phyloP scores from a whole-genome alignment of 2,797 vertebrate species.

The Catharus ustulatus region DNA sequence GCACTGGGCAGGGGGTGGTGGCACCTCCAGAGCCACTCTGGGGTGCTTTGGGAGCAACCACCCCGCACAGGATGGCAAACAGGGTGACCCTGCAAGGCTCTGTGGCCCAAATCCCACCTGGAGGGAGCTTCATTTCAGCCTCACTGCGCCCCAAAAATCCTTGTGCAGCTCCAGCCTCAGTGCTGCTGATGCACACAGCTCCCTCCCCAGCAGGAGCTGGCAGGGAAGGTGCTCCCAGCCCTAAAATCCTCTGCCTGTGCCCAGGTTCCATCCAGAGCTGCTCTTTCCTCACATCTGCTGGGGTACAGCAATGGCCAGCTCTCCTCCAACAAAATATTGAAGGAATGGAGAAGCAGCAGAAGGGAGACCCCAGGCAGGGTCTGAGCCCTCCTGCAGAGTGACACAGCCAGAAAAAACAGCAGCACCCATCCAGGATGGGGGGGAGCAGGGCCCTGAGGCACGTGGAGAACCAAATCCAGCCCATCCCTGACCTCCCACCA shows the following conservation, averaged over 20 bases:
- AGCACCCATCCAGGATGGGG: not conserved
- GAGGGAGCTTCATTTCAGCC: not conserved
- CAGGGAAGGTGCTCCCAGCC: not conserved
- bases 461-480: not conserved
- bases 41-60: not conserved
- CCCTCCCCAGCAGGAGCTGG: not conserved
- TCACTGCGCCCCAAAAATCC: not conserved
- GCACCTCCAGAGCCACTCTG: not conserved
- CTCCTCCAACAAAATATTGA: not conserved
- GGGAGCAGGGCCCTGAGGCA: not conserved
- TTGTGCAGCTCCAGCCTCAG: accelerated
- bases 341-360: not conserved
- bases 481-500: too few relatives aligned
- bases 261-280: not conserved
- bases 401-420: not conserved
- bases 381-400: not conserved
- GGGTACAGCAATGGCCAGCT: not conserved
- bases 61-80: not conserved
- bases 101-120: accelerated
- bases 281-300: not conserved
- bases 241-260: not conserved
- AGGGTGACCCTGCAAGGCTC: not conserved
- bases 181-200: not conserved
- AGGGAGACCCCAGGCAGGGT: not conserved
- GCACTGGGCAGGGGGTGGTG: not conserved